Percentiles rank a stretch among this genome's conserved stretches.
These are phyloP conservation scores for Cancer borealis DNA, from an alignment of 2,888 invertebrate genomes.

Conservation along the genomic window DNA sequence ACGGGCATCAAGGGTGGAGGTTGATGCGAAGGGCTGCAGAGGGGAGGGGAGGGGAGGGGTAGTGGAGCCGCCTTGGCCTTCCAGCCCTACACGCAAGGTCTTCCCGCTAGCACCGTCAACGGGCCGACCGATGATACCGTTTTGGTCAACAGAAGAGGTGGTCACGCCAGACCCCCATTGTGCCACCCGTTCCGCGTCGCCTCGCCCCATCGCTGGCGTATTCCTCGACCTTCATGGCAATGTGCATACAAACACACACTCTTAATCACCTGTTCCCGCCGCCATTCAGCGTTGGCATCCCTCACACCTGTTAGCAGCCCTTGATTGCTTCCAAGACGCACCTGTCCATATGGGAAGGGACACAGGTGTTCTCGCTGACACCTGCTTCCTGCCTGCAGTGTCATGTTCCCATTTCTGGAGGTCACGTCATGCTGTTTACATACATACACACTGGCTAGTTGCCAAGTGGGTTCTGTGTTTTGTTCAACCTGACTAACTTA, in stretches of 20 bases:
- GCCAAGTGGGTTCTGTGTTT: slow-evolving; percentile 4
- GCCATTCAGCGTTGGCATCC: neutral
- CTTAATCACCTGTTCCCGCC: neutral
- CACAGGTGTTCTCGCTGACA: neutral
- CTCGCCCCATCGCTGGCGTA: neutral
- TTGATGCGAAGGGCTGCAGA: neutral
- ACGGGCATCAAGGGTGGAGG: neutral
- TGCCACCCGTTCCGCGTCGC: slow-evolving; percentile 3
- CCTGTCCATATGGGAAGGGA: neutral
- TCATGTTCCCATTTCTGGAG: neutral
- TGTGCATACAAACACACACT: neutral
- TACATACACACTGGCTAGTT: neutral
- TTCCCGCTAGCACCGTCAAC: slow-evolving; percentile 5
- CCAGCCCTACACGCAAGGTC: neutral
- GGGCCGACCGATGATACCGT: neutral
- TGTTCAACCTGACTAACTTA: neutral
- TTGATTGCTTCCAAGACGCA: neutral
- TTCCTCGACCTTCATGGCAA: neutral
- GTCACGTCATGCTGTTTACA: neutral
- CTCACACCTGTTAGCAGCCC: neutral
- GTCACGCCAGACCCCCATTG: neutral
- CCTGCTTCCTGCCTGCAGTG: slow-evolving; percentile 11
- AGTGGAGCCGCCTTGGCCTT: neutral
- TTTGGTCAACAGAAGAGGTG: slow-evolving; percentile 12
- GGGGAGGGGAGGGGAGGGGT: neutral